phyloP scores from a whole-genome alignment of 2,888 invertebrate genomes.

The Rhyacophila evoluta region DNA sequence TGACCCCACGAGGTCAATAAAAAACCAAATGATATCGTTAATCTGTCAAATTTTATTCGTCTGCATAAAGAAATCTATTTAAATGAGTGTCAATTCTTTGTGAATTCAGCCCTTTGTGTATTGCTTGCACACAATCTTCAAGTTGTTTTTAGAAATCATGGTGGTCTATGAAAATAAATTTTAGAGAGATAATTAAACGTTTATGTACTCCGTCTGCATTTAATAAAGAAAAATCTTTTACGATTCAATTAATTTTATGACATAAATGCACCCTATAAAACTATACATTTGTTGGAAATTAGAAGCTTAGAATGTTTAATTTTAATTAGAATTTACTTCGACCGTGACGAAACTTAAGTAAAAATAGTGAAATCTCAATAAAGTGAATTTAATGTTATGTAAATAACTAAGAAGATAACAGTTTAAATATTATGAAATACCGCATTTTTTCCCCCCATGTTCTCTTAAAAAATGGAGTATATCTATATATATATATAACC shows the following conservation, averaged over 20 bases:
- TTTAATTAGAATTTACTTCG: not conserved
- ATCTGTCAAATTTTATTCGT: not conserved
- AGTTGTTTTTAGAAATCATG: not conserved
- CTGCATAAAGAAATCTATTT: not conserved
- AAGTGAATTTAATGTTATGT: too few species aligned
- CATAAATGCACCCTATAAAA: not conserved
- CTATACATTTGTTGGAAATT: not conserved
- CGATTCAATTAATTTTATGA: not conserved
- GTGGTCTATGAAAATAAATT: not conserved
- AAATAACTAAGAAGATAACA: not conserved
- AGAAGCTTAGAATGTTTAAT: not conserved
- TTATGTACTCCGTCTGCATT: not conserved
- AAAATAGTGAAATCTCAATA: too few species aligned
- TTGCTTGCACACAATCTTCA: not conserved
- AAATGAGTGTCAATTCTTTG: not conserved
- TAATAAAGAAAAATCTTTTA: not conserved
- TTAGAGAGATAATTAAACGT: not conserved
- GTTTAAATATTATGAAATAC: not conserved
- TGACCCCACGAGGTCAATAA: not conserved
- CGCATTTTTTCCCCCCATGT: too few species aligned
- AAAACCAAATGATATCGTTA: not conserved
- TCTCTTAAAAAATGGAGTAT: too few species aligned
- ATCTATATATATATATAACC: too few species aligned
- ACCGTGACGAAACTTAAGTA: too few species aligned
- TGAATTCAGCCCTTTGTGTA: not conserved